These are phyloP conservation scores for Hirtodrosophila alboralis DNA, from an alignment of 2,888 invertebrate genomes.

Conservation along the genomic window DNA sequence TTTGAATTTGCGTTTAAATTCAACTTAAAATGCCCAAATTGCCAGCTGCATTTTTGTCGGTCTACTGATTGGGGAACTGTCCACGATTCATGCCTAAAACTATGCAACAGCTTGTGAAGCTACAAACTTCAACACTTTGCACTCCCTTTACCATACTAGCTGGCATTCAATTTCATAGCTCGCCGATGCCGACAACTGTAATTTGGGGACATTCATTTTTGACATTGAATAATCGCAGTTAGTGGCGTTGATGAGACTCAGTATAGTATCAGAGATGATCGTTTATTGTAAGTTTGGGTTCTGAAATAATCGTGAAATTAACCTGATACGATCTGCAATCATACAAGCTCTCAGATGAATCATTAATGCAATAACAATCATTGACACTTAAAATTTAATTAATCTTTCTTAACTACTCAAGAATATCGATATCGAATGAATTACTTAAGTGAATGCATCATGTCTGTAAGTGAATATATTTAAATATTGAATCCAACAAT, in stretches of 20 bases:
- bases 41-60: constrained; percentile 54
- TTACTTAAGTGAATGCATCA: too few species aligned
- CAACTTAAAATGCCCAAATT: constrained; percentile 41
- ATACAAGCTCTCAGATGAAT: too few species aligned
- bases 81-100: constrained; percentile 55
- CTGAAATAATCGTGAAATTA: too few species aligned
- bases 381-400: too few species aligned
- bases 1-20: constrained; percentile 26
- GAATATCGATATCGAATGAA: too few species aligned
- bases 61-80: constrained; percentile 16
- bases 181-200: constrained; percentile 71
- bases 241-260: constrained; percentile 69
- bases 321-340: too few species aligned
- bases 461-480: too few species aligned
- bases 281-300: too few species aligned
- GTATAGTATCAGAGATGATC: constrained; percentile 2
- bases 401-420: too few species aligned
- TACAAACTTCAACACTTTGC: constrained; percentile 1
- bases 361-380: too few species aligned
- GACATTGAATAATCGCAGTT: constrained; percentile 74
- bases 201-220: constrained; percentile 74
- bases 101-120: constrained; percentile 63
- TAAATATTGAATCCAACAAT: too few species aligned
- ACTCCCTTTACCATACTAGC: constrained; percentile 4
- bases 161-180: constrained; percentile 72